Conservation (phyloP, 2,888 invertebrate species). For the Cerastis rubricosa region DNA sequence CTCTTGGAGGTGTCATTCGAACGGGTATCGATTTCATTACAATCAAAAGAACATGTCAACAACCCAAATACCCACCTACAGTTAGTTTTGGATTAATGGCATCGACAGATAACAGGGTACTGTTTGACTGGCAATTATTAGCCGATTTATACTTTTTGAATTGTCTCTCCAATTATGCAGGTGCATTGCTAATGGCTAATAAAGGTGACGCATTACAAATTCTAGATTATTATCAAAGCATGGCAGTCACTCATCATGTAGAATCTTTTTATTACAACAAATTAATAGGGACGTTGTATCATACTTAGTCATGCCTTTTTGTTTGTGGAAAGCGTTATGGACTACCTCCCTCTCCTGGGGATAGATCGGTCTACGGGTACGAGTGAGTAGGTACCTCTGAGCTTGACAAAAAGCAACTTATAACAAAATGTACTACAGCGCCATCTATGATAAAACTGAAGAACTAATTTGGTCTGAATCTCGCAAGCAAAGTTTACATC, state of each 20-base stretch:
- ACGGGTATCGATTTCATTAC: constrained; percentile 71
- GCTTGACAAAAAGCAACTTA: no score
- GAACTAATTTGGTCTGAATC: no score
- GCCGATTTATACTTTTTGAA: constrained; percentile 15
- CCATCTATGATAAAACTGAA: no score
- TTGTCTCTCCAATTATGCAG: constrained; percentile 7
- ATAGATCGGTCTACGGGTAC: neutral
- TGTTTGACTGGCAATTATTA: constrained; percentile 20
- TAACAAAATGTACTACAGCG: no score
- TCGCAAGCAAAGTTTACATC: no score
- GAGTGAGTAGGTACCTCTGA: neutral
- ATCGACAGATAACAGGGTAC: constrained; percentile 33
- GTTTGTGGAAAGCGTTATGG: neutral
- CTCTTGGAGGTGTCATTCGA: constrained; percentile 42
- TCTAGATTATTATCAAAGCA: constrained; percentile 6
- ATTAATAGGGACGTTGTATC: neutral
- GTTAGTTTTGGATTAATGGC: constrained; percentile 29
- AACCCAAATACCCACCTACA: constrained; percentile 54
- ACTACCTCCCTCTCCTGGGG: neutral
- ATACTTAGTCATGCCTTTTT: neutral
- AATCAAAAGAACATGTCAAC: constrained; percentile 69
- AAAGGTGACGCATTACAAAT: neutral
- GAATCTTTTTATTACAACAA: neutral
- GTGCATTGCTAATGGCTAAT: neutral
- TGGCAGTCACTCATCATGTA: neutral